These are phyloP conservation scores for Diachasmimorpha longicaudata DNA, from an alignment of 1,140 invertebrate species.

Conservation along the genomic window DNA sequence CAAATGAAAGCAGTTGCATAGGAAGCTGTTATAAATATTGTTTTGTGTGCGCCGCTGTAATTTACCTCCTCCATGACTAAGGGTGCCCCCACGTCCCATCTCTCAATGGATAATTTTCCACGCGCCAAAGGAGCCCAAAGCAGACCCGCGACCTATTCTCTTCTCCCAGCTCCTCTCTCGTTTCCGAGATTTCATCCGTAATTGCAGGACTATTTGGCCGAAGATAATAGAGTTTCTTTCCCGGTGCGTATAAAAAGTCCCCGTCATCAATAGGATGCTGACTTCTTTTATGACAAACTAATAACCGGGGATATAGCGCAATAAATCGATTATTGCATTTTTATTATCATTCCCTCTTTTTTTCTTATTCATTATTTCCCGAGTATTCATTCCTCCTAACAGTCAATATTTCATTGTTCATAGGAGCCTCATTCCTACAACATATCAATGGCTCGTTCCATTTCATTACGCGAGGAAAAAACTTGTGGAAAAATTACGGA, in stretches of 20 bases:
- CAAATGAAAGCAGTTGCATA: background rate
- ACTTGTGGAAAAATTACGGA: no score
- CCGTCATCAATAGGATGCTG: background rate
- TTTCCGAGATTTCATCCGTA: slow-evolving; percentile 20
- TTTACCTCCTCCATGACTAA: background rate
- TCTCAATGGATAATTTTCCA: slow-evolving; percentile 10
- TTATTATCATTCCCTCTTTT: background rate
- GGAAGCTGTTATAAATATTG: background rate
- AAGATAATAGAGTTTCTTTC: slow-evolving; percentile 18
- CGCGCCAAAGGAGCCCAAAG: slow-evolving; percentile 1
- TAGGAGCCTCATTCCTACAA: no score
- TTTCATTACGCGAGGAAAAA: no score
- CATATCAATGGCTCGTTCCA: no score
- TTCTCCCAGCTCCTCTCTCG: background rate
- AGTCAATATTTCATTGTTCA: background rate
- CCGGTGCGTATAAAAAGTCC: background rate
- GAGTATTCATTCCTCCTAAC: background rate
- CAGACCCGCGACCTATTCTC: background rate
- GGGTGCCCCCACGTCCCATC: background rate
- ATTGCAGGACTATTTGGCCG: slow-evolving; percentile 18
- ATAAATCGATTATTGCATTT: slow-evolving; percentile 18
- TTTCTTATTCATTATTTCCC: background rate
- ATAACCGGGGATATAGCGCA: slow-evolving; percentile 26
- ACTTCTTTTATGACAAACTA: slow-evolving; percentile 27
- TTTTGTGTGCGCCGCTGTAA: background rate